Evolutionary conservation across 2,888 invertebrate genomes (phyloP), one percentile per base, ranked within the genome.

Genomic region (Caenorhabditis sp.): DNA sequence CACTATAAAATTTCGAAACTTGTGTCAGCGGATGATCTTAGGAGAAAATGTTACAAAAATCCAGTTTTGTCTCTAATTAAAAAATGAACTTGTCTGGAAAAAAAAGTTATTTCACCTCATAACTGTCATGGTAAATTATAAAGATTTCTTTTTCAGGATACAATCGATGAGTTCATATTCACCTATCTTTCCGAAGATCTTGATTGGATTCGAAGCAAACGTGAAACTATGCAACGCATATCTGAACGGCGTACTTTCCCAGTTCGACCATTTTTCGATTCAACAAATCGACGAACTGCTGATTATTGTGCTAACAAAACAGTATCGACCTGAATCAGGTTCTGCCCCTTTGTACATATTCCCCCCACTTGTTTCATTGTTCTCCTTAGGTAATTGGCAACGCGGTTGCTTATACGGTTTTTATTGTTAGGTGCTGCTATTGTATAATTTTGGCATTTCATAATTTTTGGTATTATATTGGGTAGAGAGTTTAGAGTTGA

Each of bases 81-180:
- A n/a, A n/a, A n/a, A n/a, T n/a, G n/a, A n/a, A n/a, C n/a, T n/a
- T n/a, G n/a, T n/a, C n/a, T 57, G 17, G 57, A 57, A 57, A 21
- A 57, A n/a, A n/a, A n/a, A n/a, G n/a, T n/a, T n/a, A n/a, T n/a
- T n/a, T n/a, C n/a, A n/a, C n/a, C n/a, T n/a, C n/a, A n/a, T n/a
- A n/a, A n/a, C n/a, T 31, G 4, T n/a, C 12, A 10, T 58, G 2
- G 20, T 4, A 58, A 58, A 31, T 27, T 3, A 25, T 5, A 58
- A 58, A n/a, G 14, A 27, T 21, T 56, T 56, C n/a, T 14, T 61
- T 59, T 72, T 27, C 63, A 71, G 56, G 84, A 85, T 56, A 80
- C 82, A 2, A 68, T 81, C 59, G 84, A 86, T 54, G 85, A 85
- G 63, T 86, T 83, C 59, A 74, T 85, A 26, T 82, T 81, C 70